Percentiles rank a stretch among this genome's conserved stretches.
Evolutionary conservation across 2,797 vertebrate species (phyloP).

Genomic region (Heterohyrax brucei): DNA sequence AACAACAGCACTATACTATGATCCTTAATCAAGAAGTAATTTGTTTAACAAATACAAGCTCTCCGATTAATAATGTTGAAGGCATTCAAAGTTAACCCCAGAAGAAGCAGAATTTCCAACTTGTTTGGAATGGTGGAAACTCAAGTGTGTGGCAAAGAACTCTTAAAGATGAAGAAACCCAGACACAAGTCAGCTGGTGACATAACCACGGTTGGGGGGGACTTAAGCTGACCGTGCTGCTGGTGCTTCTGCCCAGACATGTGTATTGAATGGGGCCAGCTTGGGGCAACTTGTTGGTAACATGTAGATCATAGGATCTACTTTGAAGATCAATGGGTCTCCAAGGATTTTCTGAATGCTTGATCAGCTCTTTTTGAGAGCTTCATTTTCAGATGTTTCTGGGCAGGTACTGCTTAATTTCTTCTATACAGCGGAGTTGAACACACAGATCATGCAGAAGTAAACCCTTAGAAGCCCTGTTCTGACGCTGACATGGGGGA

Average conservation of each 20-base stretch:
- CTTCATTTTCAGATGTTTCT: not conserved
- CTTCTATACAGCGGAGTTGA: not conserved
- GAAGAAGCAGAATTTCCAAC: not conserved
- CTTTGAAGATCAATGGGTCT: slow-evolving; percentile 4
- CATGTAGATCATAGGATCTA: not conserved
- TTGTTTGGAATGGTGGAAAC: not conserved
- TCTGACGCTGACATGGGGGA: not conserved
- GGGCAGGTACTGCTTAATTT: not conserved
- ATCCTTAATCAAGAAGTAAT: slow-evolving; percentile 33
- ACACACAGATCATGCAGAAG: not conserved
- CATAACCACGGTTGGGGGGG: not conserved
- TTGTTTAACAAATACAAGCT: not conserved
- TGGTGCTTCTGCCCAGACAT: not conserved
- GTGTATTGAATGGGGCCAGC: not conserved
- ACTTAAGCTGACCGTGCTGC: not conserved
- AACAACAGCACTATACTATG: not conserved
- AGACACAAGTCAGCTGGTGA: not conserved
- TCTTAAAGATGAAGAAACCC: not conserved
- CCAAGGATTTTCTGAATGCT: not conserved
- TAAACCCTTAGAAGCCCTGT: not conserved
- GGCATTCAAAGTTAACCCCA: not conserved
- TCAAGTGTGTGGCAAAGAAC: not conserved
- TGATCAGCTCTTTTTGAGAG: not conserved
- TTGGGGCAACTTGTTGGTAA: not conserved
- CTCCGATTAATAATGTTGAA: slow-evolving; percentile 30